Evolutionary conservation across 2,888 invertebrate genomes (phyloP).

Genomic region (Dysmachus trigonus): DNA sequence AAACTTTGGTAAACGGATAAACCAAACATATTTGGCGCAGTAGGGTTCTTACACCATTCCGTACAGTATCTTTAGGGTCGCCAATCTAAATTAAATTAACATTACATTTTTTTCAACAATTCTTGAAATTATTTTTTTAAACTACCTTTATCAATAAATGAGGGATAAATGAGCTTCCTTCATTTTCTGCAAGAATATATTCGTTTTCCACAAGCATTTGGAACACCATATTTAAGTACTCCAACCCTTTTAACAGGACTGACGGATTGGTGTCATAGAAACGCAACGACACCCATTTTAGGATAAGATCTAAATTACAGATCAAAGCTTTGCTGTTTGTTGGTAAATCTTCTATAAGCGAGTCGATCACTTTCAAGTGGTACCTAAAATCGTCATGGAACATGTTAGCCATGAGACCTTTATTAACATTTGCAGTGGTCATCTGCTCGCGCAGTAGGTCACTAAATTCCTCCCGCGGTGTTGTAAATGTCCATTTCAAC

Average conservation of each 20-base stretch:
- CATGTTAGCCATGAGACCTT: conserved; percentile 86
- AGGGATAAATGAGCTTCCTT: conserved; percentile 93
- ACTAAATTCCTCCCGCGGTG: conserved; percentile 92
- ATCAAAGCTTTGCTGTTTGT: conserved; percentile 82
- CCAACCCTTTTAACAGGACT: conserved; percentile 93
- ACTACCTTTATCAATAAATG: conserved; percentile 89
- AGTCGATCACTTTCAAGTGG: conserved; percentile 94
- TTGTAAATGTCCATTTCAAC: conserved; percentile 94
- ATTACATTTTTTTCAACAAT: conserved; percentile 44
- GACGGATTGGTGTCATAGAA: conserved; percentile 99
- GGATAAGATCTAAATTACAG: conserved; percentile 90
- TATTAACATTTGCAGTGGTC: conserved; percentile 86
- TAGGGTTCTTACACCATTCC: conserved; percentile 86
- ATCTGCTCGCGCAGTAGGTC: conserved; percentile 92
- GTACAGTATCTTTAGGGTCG: conserved; percentile 94
- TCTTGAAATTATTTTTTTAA: not conserved
- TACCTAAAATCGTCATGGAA: conserved; percentile 94
- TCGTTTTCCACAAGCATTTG: conserved; percentile 79
- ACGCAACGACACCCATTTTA: conserved; percentile 95
- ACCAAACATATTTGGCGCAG: conserved; percentile 86
- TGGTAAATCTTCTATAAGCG: conserved; percentile 82
- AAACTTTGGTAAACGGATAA: conserved; percentile 89
- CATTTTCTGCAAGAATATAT: conserved; percentile 88
- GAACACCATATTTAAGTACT: conserved; percentile 88
- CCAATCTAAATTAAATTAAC: conserved; percentile 74